These are phyloP conservation scores for Eonycteris spelaea DNA, from an alignment of 2,113 vertebrate species.

Conservation along the genomic window DNA sequence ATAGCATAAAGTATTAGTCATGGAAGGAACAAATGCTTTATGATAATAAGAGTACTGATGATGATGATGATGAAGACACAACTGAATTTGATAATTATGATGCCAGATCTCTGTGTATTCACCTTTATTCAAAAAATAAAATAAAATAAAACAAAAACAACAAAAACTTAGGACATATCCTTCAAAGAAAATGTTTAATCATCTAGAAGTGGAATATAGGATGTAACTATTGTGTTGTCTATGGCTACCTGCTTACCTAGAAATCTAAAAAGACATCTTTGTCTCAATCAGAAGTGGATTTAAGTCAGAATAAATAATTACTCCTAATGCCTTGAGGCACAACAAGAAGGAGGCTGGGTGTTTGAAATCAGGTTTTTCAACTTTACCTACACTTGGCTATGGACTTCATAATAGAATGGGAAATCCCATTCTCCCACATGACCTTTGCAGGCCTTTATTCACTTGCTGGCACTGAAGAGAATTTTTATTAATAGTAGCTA, in stretches of 20 bases:
- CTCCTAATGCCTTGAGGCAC: conserved; percentile 51
- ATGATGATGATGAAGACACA: neutral
- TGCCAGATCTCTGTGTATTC: neutral
- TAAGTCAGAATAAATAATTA: conserved; percentile 24
- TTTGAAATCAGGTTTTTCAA: conserved; percentile 39
- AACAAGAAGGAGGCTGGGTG: neutral
- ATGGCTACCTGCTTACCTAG: neutral
- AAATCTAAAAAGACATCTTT: conserved; percentile 53
- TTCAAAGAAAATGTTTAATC: conserved; percentile 20
- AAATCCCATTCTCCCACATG: conserved; percentile 44
- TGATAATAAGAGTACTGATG: neutral
- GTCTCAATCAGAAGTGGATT: conserved; percentile 39
- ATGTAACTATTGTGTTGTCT: neutral
- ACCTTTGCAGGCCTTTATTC: conserved; percentile 53
- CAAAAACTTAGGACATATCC: neutral
- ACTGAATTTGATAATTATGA: neutral
- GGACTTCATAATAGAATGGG: neutral
- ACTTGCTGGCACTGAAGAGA: conserved; percentile 46
- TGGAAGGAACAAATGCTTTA: neutral
- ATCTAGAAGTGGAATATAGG: neutral
- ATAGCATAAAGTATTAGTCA: neutral
- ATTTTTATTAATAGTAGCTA: conserved; percentile 46
- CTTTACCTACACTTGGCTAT: conserved; percentile 1
- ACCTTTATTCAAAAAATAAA: neutral
- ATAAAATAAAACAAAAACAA: neutral